phyloP scores from a whole-genome alignment of 1,140 invertebrate genomes.

The Calycopis cecrops region DNA sequence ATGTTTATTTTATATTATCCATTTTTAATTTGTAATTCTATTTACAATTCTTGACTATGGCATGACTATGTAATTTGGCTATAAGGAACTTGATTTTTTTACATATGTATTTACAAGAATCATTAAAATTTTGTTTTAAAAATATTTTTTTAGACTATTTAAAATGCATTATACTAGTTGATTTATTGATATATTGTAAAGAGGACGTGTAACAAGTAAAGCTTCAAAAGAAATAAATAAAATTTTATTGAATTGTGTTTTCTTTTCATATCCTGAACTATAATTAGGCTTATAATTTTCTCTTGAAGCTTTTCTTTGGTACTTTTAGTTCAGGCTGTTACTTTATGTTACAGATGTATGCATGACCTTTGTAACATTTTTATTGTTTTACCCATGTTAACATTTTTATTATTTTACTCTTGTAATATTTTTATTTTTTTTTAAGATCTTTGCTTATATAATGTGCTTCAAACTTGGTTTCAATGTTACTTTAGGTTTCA shows the following conservation, averaged over 20 bases:
- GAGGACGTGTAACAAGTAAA: not conserved
- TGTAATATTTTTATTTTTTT: no score
- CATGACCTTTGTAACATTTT: not conserved
- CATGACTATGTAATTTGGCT: no score
- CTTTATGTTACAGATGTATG: not conserved
- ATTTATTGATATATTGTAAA: not conserved
- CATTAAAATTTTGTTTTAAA: not conserved
- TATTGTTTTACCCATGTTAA: not conserved
- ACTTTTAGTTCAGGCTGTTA: not conserved
- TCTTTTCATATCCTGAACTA: not conserved
- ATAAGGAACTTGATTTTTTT: not conserved
- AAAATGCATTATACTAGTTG: not conserved
- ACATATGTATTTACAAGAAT: no score
- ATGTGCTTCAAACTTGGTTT: no score
- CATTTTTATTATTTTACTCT: not conserved
- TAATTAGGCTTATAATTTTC: not conserved
- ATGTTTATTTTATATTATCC: no score
- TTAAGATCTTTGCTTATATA: no score
- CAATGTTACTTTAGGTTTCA: no score
- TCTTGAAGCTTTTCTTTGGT: conserved; percentile 9
- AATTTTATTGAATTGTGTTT: not conserved
- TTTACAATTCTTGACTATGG: no score
- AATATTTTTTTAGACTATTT: not conserved
- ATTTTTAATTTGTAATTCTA: no score
- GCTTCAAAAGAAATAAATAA: conserved; percentile 4